Evolutionary conservation across 2,797 vertebrate genomes (phyloP), one percentile per base, ranked within the genome.

Genomic region (Tokudaia tokunoshimensis): DNA sequence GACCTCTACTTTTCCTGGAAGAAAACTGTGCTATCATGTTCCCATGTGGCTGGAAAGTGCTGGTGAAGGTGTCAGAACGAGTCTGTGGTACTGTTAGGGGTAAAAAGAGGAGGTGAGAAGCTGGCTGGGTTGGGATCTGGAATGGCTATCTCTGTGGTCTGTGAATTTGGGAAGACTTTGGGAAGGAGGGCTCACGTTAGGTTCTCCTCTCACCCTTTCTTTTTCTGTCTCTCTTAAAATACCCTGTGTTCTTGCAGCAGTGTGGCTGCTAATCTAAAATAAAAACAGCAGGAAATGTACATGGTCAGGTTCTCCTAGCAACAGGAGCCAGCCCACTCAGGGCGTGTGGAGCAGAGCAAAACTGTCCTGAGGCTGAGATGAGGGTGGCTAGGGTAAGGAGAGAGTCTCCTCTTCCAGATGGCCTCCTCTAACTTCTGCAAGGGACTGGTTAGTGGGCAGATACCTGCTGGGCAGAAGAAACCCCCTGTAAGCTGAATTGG

Each of bases 251-350:
- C 94, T 91, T 97, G 96, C 94, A 98, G 97, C 97, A 98, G 97
- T 95, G 94, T 24, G 92, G 84, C 97, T 97, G 97, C 93, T 97
- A 96, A 96, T 96, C 97, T 98, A 98, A 98, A 98, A 97, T 98
- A 98, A 98, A 98, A 97, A 97, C 98, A 97, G 97, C 97, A 97
- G 97, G 97, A 97, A 98, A 97, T 98, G 97, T 97, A 98, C 98
- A 98, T 98, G 98, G 97, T 98, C 98, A 98, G 97, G 97, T 97
- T 98, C 98, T 96, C 98, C 97, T 98, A 98, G 98, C 98, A 98
- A 98, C 98, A 98, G 96, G 96, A 96, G 52, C 95, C 94, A 93
- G 44, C 98, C 97, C 93, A 97, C 98, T 44, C 96, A 98, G 98
- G 98, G 97, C 97, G 92, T 70, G 94, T 34, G 76, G 98, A 97